These are phyloP conservation scores for Parelbella ahira DNA, from an alignment of 2,888 invertebrate genomes.

Conservation along the genomic window DNA sequence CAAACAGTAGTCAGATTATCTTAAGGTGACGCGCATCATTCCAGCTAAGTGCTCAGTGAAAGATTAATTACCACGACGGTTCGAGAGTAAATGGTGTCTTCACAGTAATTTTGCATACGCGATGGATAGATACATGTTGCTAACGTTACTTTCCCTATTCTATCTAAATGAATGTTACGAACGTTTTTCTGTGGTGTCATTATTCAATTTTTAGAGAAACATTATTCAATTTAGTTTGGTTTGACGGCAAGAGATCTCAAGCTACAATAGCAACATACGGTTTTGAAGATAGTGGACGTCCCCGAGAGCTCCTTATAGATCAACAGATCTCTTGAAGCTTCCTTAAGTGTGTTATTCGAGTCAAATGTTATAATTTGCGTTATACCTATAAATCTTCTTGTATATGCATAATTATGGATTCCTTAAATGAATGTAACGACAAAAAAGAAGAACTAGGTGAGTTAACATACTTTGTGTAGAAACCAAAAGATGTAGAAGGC, in stretches of 20 bases:
- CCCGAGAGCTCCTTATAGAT: too few relatives aligned
- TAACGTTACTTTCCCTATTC: too few relatives aligned
- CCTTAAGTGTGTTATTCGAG: neutral
- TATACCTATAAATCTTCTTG: neutral
- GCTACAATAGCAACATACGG: neutral
- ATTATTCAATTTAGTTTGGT: conserved; percentile 9
- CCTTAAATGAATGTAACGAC: conserved; percentile 18
- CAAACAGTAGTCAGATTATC: too few relatives aligned
- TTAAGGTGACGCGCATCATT: too few relatives aligned
- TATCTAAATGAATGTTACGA: neutral
- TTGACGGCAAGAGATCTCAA: neutral
- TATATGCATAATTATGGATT: conserved; percentile 14
- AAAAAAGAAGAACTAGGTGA: conserved; percentile 29
- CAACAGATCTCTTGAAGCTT: neutral
- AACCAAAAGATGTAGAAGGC: neutral
- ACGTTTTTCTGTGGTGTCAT: neutral
- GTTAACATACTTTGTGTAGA: too few relatives aligned
- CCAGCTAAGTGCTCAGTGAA: too few relatives aligned
- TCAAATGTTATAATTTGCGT: neutral
- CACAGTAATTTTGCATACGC: too few relatives aligned
- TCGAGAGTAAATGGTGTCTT: too few relatives aligned
- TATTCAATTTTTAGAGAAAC: conserved; percentile 7
- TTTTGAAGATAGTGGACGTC: neutral
- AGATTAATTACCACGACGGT: too few relatives aligned
- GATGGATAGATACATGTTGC: too few relatives aligned